Evolutionary conservation across 2,113 vertebrate genomes (phyloP).

Genomic region (Oxyura jamaicensis): DNA sequence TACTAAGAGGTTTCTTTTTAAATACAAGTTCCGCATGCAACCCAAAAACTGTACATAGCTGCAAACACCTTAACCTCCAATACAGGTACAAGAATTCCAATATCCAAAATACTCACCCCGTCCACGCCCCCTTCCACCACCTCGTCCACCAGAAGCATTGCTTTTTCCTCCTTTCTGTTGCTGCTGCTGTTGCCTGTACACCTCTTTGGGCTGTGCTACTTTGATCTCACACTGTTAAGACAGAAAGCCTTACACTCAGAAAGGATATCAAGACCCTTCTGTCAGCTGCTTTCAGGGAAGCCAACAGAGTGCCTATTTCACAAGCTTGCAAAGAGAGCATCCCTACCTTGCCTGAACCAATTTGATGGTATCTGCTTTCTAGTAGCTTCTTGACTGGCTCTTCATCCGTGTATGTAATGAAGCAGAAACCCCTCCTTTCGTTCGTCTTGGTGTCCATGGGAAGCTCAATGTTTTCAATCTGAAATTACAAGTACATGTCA

Average conservation of each 20-base stretch:
- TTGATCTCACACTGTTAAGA: conserved; percentile 88
- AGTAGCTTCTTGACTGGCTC: conserved; percentile 90
- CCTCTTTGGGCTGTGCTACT: conserved; percentile 91
- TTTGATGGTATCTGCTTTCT: conserved; percentile 90
- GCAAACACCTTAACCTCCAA: neutral
- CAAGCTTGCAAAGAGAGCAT: neutral
- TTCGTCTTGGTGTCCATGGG: conserved; percentile 91
- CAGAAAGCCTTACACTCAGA: neutral
- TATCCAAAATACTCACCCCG: conserved; percentile 74
- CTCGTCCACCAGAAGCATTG: conserved; percentile 76
- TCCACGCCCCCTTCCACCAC: conserved; percentile 84
- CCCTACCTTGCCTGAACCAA: conserved; percentile 89
- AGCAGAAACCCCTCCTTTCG: conserved; percentile 90
- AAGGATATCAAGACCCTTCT: neutral
- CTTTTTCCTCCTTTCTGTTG: conserved; percentile 83
- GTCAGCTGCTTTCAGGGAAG: neutral
- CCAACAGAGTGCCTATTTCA: neutral
- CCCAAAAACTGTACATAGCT: neutral
- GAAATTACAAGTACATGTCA: neutral
- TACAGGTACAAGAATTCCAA: neutral
- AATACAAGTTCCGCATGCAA: rapidly evolving
- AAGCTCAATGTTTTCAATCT: conserved; percentile 92
- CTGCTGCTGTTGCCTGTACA: conserved; percentile 89
- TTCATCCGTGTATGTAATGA: conserved; percentile 87
- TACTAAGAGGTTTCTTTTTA: neutral